Evolutionary conservation across 2,888 invertebrate genomes (phyloP), one percentile per base, ranked within the genome.

Genomic region (Drosophila cognata): DNA sequence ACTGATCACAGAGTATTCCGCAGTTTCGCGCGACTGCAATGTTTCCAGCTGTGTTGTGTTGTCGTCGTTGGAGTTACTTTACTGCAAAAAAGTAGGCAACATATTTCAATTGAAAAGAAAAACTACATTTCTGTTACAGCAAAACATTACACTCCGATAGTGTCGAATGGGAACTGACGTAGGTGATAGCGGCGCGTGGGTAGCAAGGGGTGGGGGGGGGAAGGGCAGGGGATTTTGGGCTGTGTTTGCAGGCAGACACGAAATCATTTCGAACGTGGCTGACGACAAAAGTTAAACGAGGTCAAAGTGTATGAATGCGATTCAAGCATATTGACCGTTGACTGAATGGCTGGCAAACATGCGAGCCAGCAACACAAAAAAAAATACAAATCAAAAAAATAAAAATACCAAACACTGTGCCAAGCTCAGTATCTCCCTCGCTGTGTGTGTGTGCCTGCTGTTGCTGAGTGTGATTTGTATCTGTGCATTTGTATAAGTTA

Each of bases 231-330:
- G 51, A 33, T 31, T 25, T 46, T 46, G 46, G 38, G n/a, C 33
- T 48, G 35, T 25, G 46, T 35, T 56, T 46, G 29, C 28, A 46
- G 46, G 43, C 68, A 71, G 66, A 84, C 76, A 80, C 76, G 85
- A 82, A 84, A 82, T 78, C 71, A 84, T 84, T 82, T 82, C 59
- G 78, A 82, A 82, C 79, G 74, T 79, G 77, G 76, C 67, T 72
- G 74, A 71, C 78, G 74, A 79, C 87, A 74, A 81, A 73, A 77
- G 82, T 82, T 85, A 83, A 90, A 85, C 77, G 87, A 85, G 85
- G 89, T 88, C 88, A 89, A 81, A 82, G 82, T 75, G 84, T 77
- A 79, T 81, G 82, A 78, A 86, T 76, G 70, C 65, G 82, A 80
- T 71, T 81, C 78, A 55, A 74, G 84, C 81, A 70, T 84, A 73